phyloP scores from a whole-genome alignment of 1,140 invertebrate species.

The Coenobita brevimanus region DNA sequence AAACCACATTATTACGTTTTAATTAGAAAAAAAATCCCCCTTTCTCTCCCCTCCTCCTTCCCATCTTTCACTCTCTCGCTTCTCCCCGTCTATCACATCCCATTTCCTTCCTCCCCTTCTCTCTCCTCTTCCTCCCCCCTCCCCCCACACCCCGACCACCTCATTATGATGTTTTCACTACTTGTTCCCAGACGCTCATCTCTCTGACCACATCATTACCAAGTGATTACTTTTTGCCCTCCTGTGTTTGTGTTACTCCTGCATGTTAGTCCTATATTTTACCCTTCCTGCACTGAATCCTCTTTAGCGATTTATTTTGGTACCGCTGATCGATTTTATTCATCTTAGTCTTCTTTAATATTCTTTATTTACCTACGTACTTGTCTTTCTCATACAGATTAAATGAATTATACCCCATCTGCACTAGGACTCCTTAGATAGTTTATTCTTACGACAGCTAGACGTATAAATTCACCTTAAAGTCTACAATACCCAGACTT shows the following conservation, averaged over 20 bases:
- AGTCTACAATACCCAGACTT: too few species aligned
- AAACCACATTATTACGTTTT: too few species aligned
- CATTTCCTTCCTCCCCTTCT: background rate
- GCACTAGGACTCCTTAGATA: too few species aligned
- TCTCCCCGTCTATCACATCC: background rate
- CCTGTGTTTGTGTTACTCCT: too few species aligned
- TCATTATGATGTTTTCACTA: background rate
- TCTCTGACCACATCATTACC: background rate
- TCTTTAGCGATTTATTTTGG: background rate
- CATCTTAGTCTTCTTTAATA: background rate
- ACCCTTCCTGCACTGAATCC: background rate
- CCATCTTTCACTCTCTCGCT: slow-evolving; percentile 5
- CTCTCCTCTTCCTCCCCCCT: background rate
- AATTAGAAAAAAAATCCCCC: too few species aligned
- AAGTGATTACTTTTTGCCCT: slow-evolving; percentile 2
- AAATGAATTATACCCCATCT: too few species aligned
- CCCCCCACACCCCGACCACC: background rate
- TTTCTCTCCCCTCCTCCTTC: background rate
- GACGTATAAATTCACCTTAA: too few species aligned
- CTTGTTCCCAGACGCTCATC: background rate
- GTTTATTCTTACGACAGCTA: too few species aligned
- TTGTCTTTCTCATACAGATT: background rate
- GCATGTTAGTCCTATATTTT: too few species aligned
- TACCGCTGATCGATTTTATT: background rate
- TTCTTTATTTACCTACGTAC: background rate